These are phyloP conservation scores for Drosophila neutralis DNA, from an alignment of 2,888 invertebrate species.

Conservation along the genomic window DNA sequence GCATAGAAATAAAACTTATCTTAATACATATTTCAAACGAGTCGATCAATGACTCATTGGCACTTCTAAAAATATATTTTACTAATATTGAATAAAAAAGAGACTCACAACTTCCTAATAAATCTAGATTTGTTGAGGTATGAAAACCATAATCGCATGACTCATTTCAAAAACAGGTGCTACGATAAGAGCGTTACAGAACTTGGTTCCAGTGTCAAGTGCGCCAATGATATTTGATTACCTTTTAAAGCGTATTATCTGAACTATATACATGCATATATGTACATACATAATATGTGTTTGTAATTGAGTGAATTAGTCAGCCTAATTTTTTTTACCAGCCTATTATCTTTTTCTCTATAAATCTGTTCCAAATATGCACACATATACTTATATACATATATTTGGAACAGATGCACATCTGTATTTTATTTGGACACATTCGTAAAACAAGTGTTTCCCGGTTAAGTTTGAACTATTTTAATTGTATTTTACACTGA, in stretches of 20 bases:
- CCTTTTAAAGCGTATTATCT: neutral
- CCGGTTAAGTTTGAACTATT: conserved; percentile 2
- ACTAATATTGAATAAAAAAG: neutral
- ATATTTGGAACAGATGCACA: neutral
- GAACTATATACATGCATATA: neutral
- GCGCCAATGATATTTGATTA: neutral
- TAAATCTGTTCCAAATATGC: neutral
- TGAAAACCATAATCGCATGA: neutral
- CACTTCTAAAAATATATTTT: neutral
- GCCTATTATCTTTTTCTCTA: neutral
- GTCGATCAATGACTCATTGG: neutral
- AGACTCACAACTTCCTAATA: neutral
- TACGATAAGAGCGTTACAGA: neutral
- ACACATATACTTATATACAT: neutral
- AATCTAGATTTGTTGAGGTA: neutral
- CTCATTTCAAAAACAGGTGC: neutral
- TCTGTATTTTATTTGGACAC: neutral
- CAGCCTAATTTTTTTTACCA: neutral
- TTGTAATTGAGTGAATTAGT: neutral
- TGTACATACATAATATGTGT: neutral
- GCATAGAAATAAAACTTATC: neutral
- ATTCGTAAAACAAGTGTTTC: conserved; percentile 27
- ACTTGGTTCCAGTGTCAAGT: neutral
- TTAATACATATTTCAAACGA: neutral
- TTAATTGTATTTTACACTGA: neutral